These are phyloP conservation scores for Collichthys lucidus DNA, from an alignment of 2,113 vertebrate species.

Conservation along the genomic window DNA sequence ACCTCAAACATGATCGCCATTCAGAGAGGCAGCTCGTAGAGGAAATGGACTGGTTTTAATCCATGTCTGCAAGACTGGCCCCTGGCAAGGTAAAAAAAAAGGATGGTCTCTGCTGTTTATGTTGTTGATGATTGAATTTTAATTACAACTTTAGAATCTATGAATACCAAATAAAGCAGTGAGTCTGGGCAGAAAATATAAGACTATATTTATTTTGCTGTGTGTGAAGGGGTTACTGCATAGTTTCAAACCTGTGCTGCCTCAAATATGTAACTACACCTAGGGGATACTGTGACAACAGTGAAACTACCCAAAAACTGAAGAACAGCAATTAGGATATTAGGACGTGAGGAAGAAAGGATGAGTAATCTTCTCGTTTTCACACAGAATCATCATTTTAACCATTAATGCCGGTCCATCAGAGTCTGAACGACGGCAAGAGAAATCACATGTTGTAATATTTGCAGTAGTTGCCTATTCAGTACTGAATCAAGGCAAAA, in stretches of 20 bases:
- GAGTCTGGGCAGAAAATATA: not conserved
- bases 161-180: conserved; percentile 17
- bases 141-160: conserved; percentile 33
- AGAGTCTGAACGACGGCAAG: not conserved
- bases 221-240: not conserved
- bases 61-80: conserved; percentile 32
- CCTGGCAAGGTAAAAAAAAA: conserved; percentile 33
- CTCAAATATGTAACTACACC: not conserved
- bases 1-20: conserved; percentile 40
- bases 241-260: not conserved
- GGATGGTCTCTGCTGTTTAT: conserved; percentile 16
- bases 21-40: conserved; percentile 6
- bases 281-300: not conserved
- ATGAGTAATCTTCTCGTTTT: not conserved
- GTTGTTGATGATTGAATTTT: conserved; percentile 24
- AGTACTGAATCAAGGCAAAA: too few relatives aligned
- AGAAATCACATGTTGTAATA: not conserved
- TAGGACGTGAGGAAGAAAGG: not conserved
- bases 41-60: conserved; percentile 46
- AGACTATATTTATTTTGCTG: not conserved
- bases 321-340: not conserved
- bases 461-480: too few relatives aligned
- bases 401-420: not conserved
- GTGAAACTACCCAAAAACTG: too few relatives aligned
- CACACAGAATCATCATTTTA: not conserved